A percentile compares a stretch with the other conserved stretches of the same genome.
These are phyloP conservation scores for Mormyrus iriodes DNA, from an alignment of 2,113 vertebrate species.

Conservation along the genomic window DNA sequence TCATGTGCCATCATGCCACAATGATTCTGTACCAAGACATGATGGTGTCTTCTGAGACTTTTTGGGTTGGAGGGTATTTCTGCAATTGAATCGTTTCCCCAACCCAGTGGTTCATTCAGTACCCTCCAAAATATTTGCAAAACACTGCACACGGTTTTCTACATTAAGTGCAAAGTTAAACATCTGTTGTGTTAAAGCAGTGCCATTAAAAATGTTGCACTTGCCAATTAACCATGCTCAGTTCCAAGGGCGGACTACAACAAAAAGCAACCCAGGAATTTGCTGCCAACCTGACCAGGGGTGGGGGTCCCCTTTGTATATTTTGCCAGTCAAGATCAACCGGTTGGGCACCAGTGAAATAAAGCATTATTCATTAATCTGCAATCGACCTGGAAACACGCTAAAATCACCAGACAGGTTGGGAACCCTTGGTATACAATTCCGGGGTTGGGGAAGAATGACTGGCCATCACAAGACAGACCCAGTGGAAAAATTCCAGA, in stretches of 20 bases:
- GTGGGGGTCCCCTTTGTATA: neutral
- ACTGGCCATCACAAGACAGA: no score
- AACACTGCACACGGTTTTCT: neutral
- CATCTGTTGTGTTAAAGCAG: neutral
- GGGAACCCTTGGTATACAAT: no score
- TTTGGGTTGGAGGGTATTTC: neutral
- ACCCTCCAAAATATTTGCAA: neutral
- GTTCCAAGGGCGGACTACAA: neutral
- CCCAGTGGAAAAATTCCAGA: no score
- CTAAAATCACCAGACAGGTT: no score
- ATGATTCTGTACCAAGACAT: neutral
- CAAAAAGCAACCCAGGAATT: neutral
- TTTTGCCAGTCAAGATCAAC: neutral
- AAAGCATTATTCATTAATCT: neutral
- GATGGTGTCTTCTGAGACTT: neutral
- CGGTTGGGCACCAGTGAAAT: neutral
- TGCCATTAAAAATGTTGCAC: neutral
- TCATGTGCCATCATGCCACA: neutral
- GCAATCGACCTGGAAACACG: no score
- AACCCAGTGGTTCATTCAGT: neutral
- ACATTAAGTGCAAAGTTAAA: neutral
- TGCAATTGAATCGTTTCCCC: neutral
- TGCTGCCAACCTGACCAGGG: neutral
- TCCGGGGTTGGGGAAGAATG: no score
- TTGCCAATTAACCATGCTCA: neutral